Percentiles rank a stretch among this genome's conserved stretches.
Evolutionary conservation across 1,140 invertebrate species (phyloP).

Genomic region (Bombus fervidus): DNA sequence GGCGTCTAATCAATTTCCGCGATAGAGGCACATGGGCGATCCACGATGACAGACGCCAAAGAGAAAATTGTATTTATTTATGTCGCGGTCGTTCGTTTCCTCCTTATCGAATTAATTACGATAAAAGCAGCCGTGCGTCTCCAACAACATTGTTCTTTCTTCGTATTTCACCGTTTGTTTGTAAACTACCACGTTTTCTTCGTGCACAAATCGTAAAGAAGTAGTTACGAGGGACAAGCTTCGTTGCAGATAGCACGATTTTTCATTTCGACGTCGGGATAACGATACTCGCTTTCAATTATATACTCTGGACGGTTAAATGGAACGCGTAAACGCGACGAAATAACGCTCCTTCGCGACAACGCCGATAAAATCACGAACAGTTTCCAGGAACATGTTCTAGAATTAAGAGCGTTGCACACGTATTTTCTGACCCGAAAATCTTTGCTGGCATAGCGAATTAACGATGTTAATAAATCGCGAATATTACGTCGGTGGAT

Average conservation of each 20-base stretch:
- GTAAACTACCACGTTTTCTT: conserved; percentile 17
- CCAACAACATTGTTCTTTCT: conserved; percentile 21
- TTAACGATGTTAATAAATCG: neutral
- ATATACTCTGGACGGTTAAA: neutral
- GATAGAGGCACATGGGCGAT: neutral
- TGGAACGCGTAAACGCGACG: neutral
- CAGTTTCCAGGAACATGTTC: neutral
- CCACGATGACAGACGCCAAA: neutral
- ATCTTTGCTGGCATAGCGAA: neutral
- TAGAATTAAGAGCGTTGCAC: neutral
- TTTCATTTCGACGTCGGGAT: conserved; percentile 20
- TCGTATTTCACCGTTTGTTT: conserved; percentile 13
- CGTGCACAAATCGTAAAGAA: neutral
- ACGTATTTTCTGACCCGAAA: neutral
- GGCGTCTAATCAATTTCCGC: conserved; percentile 41
- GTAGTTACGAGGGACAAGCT: neutral
- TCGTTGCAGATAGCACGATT: neutral
- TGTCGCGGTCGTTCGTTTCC: conserved; percentile 47
- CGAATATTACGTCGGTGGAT: neutral
- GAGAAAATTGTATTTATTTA: conserved; percentile 59
- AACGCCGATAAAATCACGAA: neutral
- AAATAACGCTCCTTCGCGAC: neutral
- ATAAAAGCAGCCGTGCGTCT: conserved; percentile 35
- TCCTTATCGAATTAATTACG: conserved; percentile 63
- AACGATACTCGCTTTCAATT: conserved; percentile 24